Evolutionary conservation across 1,140 invertebrate species (phyloP).

Genomic region (Coelopa frigida): DNA sequence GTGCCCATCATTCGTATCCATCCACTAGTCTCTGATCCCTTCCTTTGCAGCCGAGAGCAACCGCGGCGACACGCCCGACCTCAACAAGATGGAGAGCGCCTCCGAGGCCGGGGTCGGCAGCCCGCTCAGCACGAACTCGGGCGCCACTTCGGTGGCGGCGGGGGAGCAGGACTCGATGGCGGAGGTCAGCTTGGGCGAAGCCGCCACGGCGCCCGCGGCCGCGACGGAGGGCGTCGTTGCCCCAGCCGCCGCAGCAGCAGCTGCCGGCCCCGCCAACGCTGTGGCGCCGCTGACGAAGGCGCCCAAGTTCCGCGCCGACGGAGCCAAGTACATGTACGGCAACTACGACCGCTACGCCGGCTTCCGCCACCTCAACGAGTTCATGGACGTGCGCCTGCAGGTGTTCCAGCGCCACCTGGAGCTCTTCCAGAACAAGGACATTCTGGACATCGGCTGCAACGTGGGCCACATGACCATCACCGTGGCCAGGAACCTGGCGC

Average conservation of each 20-base stretch:
- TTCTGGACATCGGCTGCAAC: conserved; percentile 97
- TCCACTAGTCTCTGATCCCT: not conserved
- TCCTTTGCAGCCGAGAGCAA: conserved; percentile 24
- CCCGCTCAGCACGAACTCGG: conserved; percentile 35
- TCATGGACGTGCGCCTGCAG: conserved; percentile 72
- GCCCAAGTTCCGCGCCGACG: conserved; percentile 67
- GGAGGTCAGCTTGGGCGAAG: conserved; percentile 11
- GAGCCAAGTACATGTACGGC: conserved; percentile 81
- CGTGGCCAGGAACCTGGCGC: conserved; percentile 76
- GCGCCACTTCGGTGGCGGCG: conserved; percentile 31
- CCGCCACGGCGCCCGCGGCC: conserved; percentile 5
- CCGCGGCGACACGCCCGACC: conserved; percentile 34
- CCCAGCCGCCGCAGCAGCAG: not conserved
- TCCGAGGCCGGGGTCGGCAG: conserved; percentile 21
- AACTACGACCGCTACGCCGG: conserved; percentile 97
- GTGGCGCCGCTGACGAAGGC: conserved; percentile 35
- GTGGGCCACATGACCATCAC: conserved; percentile 87
- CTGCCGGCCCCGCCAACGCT: conserved; percentile 23
- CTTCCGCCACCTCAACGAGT: conserved; percentile 76
- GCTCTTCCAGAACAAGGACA: conserved; percentile 82
- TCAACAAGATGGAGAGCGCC: conserved; percentile 13
- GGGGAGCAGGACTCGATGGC: conserved; percentile 26
- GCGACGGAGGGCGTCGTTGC: not conserved
- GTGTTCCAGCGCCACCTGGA: conserved; percentile 70
- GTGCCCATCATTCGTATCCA: not conserved